phyloP scores from a whole-genome alignment of 2,113 vertebrate genomes.

The Speoplatyrhinus poulsoni region DNA sequence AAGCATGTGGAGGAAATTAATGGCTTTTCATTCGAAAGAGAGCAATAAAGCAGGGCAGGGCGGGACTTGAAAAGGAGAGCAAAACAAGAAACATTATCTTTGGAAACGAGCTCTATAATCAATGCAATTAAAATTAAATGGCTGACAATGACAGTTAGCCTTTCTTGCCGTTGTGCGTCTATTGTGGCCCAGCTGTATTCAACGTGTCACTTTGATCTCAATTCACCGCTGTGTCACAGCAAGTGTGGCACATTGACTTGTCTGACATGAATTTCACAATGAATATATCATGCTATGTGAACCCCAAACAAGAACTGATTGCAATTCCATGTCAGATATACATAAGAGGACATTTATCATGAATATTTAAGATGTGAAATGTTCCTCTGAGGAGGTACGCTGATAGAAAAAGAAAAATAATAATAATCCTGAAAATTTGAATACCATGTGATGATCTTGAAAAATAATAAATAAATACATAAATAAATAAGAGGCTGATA shows the following conservation, averaged over 20 bases:
- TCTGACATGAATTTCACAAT: not conserved
- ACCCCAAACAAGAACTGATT: not conserved
- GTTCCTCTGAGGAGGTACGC: too few relatives aligned
- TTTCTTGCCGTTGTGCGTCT: slow-evolving; percentile 19
- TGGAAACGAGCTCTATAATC: slow-evolving; percentile 63
- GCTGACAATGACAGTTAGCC: slow-evolving; percentile 49
- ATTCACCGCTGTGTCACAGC: slow-evolving; percentile 35
- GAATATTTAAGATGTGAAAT: too few relatives aligned
- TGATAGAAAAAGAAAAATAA: too few relatives aligned
- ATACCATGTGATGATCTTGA: too few relatives aligned
- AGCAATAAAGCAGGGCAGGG: slow-evolving; percentile 39
- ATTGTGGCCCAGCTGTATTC: slow-evolving; percentile 9
- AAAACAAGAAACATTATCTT: slow-evolving; percentile 67
- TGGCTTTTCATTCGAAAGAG: slow-evolving; percentile 49
- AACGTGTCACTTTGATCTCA: slow-evolving; percentile 50
- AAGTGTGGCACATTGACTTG: slow-evolving; percentile 11
- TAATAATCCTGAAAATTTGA: too few relatives aligned
- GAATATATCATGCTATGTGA: slow-evolving; percentile 26
- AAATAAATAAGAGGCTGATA: too few relatives aligned
- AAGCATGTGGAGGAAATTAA: slow-evolving; percentile 38
- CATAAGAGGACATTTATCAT: too few relatives aligned
- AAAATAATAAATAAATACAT: too few relatives aligned
- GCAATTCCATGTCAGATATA: too few relatives aligned
- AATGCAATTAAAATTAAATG: slow-evolving; percentile 66
- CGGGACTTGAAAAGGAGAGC: slow-evolving; percentile 40